Evolutionary conservation across 2,113 vertebrate species (phyloP).

Genomic region (Erythrocercus mccallii): DNA sequence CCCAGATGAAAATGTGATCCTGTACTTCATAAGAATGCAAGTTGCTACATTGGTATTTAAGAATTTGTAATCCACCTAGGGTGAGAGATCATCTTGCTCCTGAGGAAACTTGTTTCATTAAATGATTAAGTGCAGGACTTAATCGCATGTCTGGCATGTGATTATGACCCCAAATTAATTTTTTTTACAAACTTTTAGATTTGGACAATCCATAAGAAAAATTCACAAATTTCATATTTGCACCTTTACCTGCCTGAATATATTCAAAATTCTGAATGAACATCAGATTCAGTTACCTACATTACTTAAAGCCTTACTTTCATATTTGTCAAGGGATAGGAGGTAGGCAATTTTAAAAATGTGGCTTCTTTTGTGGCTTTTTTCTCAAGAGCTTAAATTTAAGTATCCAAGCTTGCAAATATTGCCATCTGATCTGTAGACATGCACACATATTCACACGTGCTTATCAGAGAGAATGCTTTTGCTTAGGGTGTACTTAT

Average conservation of each 20-base stretch:
- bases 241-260: neutral
- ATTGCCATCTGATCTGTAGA: neutral
- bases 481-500: neutral
- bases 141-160: neutral
- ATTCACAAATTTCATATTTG: neutral
- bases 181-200: neutral
- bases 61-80: neutral
- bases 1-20: neutral
- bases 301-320: neutral
- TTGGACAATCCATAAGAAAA: neutral
- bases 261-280: neutral
- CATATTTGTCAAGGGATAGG: neutral
- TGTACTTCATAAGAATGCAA: neutral
- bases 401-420: neutral
- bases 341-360: neutral
- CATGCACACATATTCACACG: neutral
- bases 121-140: neutral
- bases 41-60: neutral
- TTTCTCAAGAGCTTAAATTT: neutral
- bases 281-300: neutral
- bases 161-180: neutral
- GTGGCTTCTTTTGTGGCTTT: neutral
- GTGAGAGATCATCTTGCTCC: neutral
- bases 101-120: neutral
- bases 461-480: neutral